A percentile compares a stretch with the other conserved stretches of the same genome.
phyloP scores from a whole-genome alignment of 2,113 vertebrate genomes.

The Muscicapa adusta region DNA sequence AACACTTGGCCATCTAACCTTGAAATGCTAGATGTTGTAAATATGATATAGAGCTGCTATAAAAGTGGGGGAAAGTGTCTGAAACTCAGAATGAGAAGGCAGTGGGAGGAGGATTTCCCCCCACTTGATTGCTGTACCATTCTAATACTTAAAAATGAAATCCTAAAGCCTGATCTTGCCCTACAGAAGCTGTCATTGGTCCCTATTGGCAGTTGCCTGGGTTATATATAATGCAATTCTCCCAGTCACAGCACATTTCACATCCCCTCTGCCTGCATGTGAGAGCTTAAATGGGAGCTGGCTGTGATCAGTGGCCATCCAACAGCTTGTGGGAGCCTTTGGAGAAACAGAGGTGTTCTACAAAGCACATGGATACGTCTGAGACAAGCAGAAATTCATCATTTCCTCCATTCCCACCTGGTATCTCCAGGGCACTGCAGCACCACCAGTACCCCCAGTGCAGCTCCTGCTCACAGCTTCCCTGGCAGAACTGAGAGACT shows the following conservation, averaged over 20 bases:
- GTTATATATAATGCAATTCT: background rate
- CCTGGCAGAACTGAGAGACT: background rate
- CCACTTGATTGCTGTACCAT: background rate
- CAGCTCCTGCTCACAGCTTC: background rate
- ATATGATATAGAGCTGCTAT: background rate
- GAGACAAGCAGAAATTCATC: background rate
- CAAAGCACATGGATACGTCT: background rate
- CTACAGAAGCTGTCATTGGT: background rate
- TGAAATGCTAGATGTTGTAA: conserved; percentile 16
- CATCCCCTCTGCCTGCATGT: background rate
- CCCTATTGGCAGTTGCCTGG: background rate
- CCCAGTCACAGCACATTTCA: background rate
- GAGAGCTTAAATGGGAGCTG: background rate
- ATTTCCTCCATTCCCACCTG: too few relatives aligned
- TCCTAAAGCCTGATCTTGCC: background rate
- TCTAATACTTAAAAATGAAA: background rate
- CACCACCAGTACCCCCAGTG: background rate
- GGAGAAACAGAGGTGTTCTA: background rate
- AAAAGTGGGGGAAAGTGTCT: background rate
- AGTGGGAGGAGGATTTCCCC: background rate
- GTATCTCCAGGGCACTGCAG: too few relatives aligned
- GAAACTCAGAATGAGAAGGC: conserved; percentile 25
- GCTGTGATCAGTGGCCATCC: background rate
- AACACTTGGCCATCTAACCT: conserved; percentile 24
- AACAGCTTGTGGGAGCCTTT: rapidly evolving